Conservation (phyloP, 1,140 invertebrate genomes). For the Leptopilina clavipes region DNA sequence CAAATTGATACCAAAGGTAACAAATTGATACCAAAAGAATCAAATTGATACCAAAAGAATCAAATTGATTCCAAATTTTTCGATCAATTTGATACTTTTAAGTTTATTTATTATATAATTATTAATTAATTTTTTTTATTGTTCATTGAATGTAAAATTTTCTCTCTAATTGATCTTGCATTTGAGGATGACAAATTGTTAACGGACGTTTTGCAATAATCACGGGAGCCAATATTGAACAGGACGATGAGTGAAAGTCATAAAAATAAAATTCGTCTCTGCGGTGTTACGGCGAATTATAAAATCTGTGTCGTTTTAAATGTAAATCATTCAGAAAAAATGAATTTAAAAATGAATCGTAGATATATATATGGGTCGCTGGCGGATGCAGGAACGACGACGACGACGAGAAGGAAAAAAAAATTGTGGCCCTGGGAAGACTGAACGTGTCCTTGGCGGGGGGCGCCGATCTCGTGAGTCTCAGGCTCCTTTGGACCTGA, state of each 20-base stretch:
- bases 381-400: constrained; percentile 27
- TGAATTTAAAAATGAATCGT: constrained; percentile 8
- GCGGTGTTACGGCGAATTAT: constrained; percentile 1
- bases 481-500: neutral
- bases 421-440: constrained; percentile 55
- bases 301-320: constrained; percentile 9
- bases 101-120: too few species aligned
- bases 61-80: too few species aligned
- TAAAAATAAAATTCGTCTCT: constrained; percentile 25
- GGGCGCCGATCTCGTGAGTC: constrained; percentile 65
- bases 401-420: constrained; percentile 23
- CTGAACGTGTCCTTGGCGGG: constrained; percentile 67
- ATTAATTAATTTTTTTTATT: too few species aligned
- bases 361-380: constrained; percentile 14
- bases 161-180: too few species aligned
- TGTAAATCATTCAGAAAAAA: constrained; percentile 28
- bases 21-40: too few species aligned
- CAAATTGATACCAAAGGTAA: too few species aligned
- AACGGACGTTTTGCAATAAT: too few species aligned
- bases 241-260: neutral
- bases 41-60: too few species aligned
- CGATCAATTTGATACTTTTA: too few species aligned
- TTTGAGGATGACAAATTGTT: too few species aligned
- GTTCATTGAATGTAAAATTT: too few species aligned
- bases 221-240: too few species aligned